Percentiles rank a stretch among this genome's conserved stretches.
phyloP scores from a whole-genome alignment of 2,113 vertebrate genomes.

The Muscicapa adusta region DNA sequence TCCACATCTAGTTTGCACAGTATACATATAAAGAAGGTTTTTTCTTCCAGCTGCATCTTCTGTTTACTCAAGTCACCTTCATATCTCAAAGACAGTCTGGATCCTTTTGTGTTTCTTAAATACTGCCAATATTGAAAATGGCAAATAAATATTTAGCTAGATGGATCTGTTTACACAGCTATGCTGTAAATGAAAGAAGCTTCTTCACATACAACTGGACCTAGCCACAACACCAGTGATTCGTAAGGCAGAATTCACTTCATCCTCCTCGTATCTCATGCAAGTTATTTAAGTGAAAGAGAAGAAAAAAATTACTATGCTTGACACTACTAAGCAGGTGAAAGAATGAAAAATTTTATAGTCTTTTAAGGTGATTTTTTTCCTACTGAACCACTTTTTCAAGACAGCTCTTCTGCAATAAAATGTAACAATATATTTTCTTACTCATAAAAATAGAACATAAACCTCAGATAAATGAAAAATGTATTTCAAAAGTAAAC shows the following conservation, averaged over 20 bases:
- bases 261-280: background rate
- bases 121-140: background rate
- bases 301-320: background rate
- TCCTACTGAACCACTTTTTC: background rate
- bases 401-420: background rate
- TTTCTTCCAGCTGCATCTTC: background rate
- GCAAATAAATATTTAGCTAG: conserved; percentile 4
- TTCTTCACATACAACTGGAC: background rate
- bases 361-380: background rate
- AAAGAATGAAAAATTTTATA: background rate
- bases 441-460: background rate
- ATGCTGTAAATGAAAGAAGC: background rate
- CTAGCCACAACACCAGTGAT: background rate
- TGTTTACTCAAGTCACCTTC: background rate
- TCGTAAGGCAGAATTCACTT: background rate
- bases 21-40: background rate
- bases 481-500: background rate
- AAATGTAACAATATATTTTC: background rate
- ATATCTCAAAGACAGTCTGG: background rate
- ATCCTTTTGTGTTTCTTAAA: background rate
- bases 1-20: conserved; percentile 18
- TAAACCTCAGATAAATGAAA: background rate
- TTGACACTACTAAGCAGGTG: background rate
- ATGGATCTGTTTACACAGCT: background rate
- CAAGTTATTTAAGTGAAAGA: background rate